Percentiles rank a stretch among this genome's conserved stretches.
These are phyloP conservation scores for Todiramphus chloris DNA, from an alignment of 2,113 vertebrate species.

Conservation along the genomic window DNA sequence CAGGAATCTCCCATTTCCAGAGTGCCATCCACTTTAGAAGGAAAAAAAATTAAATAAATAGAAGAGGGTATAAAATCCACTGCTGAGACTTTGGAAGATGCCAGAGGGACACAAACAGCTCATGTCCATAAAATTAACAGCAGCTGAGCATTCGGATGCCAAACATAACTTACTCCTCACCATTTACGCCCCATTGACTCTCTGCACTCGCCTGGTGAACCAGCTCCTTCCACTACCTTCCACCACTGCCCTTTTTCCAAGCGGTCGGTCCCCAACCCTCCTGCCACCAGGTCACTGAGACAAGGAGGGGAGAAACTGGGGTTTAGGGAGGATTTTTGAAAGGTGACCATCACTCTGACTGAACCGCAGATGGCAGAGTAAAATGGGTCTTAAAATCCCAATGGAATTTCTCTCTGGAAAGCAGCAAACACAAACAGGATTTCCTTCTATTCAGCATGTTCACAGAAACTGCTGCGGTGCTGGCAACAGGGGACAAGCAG, in stretches of 20 bases:
- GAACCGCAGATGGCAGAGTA: background rate
- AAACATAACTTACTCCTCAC: conserved; percentile 9
- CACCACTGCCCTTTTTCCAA: background rate
- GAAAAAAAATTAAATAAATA: background rate
- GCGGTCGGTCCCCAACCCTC: background rate
- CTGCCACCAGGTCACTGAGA: accelerated
- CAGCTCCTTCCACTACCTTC: background rate
- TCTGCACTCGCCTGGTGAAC: background rate
- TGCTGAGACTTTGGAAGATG: background rate
- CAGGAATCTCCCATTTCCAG: background rate
- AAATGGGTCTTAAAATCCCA: accelerated
- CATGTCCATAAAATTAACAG: conserved; percentile 40
- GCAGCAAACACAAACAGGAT: background rate
- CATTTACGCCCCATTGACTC: background rate
- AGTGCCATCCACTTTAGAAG: background rate
- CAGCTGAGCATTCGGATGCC: conserved; percentile 47
- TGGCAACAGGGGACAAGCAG: background rate
- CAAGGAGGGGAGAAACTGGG: background rate
- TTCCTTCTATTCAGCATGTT: background rate
- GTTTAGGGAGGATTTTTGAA: background rate
- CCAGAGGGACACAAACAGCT: background rate
- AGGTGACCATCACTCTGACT: background rate
- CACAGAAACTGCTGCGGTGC: background rate
- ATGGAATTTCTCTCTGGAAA: background rate
- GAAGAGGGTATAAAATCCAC: background rate